Evolutionary conservation across 2,888 invertebrate species (phyloP).

Genomic region (Drosophila helvetica): DNA sequence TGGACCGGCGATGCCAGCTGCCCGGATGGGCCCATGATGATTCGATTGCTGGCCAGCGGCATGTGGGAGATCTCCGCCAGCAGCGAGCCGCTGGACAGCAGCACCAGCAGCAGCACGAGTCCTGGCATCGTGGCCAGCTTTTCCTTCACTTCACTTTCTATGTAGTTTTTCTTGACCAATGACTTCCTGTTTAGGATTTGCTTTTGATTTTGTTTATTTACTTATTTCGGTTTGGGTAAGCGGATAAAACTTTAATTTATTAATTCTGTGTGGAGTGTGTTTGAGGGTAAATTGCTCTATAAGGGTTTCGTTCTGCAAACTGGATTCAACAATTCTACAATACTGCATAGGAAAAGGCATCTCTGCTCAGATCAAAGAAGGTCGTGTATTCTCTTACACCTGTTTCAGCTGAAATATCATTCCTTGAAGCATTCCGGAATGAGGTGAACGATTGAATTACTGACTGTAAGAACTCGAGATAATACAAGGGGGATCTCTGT

Average conservation of each 20-base stretch:
- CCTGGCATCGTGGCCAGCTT: conserved; percentile 48
- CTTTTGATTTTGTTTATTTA: background rate
- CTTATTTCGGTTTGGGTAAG: background rate
- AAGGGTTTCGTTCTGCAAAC: no score
- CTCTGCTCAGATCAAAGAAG: background rate
- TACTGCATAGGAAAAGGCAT: background rate
- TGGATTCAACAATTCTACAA: no score
- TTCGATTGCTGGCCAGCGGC: conserved; percentile 56
- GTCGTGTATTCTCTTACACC: background rate
- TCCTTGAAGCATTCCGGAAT: background rate
- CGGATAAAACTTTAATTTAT: background rate
- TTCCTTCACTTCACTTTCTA: conserved; percentile 5
- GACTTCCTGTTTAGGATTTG: background rate
- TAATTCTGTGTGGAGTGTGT: background rate
- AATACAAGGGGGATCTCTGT: no score
- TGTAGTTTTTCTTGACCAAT: background rate
- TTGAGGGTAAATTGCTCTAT: background rate
- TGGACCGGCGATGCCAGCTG: conserved; percentile 14
- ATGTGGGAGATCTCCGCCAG: conserved; percentile 59
- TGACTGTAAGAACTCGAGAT: background rate
- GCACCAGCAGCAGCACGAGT: conserved; percentile 30
- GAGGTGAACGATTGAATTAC: background rate
- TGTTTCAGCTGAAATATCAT: background rate
- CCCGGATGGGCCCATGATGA: conserved; percentile 42
- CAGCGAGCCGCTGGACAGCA: conserved; percentile 38